phyloP scores from a whole-genome alignment of 2,888 invertebrate species.

The Aquatica leii region DNA sequence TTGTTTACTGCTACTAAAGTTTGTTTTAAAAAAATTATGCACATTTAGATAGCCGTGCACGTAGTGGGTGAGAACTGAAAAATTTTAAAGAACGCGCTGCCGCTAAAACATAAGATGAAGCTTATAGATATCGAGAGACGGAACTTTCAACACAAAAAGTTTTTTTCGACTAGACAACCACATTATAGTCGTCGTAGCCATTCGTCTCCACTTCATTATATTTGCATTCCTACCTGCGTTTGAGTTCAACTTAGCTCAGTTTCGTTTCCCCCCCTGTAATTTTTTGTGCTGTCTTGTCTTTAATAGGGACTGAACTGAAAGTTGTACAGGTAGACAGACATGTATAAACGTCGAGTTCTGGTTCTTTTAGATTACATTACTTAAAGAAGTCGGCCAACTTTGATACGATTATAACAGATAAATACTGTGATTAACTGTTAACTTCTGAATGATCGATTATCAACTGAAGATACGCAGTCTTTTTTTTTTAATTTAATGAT shows the following conservation, averaged over 20 bases:
- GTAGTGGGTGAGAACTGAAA: too few species aligned
- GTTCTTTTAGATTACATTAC: too few species aligned
- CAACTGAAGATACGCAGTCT: constrained; percentile 26
- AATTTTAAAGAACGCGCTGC: too few species aligned
- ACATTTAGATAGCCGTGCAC: too few species aligned
- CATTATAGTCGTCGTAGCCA: constrained; percentile 7
- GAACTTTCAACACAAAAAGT: background rate
- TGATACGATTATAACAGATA: constrained; percentile 16
- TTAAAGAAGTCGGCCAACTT: constrained; percentile 6
- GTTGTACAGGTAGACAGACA: too few species aligned
- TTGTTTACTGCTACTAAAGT: too few species aligned
- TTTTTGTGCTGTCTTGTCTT: constrained; percentile 18
- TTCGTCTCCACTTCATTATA: constrained; percentile 24
- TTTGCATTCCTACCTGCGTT: constrained; percentile 35
- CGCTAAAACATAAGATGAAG: background rate
- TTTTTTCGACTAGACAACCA: background rate
- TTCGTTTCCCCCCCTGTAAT: constrained; percentile 1
- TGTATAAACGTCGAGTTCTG: too few species aligned
- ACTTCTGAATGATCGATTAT: constrained; percentile 33
- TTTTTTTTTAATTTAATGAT: constrained; percentile 11
- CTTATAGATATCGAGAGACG: background rate
- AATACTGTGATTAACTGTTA: constrained; percentile 36
- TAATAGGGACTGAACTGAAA: too few species aligned
- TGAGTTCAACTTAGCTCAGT: constrained; percentile 18
- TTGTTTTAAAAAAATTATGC: too few species aligned